Evolutionary conservation across 2,888 invertebrate species (phyloP), one percentile per base, ranked within the genome.

Genomic region (Morpho achilles): DNA sequence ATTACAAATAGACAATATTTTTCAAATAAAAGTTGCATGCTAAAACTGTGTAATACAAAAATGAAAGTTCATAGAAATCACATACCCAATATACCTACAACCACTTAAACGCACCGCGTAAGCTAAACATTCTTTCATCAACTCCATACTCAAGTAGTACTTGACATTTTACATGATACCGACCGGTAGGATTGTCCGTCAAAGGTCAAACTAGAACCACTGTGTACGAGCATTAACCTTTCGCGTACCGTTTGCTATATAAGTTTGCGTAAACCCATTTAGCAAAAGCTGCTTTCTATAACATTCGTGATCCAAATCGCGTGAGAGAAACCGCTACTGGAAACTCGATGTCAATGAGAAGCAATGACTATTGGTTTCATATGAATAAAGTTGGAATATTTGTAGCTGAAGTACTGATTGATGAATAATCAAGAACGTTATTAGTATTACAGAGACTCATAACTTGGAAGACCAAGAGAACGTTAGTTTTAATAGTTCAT

Each of bases 121-220:
- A 3, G 32, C 5, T 32, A 5, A 32, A 32, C 32, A 32, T 32
- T 32, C 32, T 32, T 32, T 32, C 32, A 32, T 32, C 32, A 32
- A 5, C 32, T 32, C 32, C 5, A 32, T 32, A 32, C 32, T 32
- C 32, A 49, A 55, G 49, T 55, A 32, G 32, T 55, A 50, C 52
- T 55, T 56, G 47, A 66, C 63, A 73, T 75, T 74, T 70, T 72
- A 72, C 70, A 71, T 59, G 53, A 58, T 66, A 68, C 69, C 66
- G 64, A 55, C 49, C 55, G 16, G 69, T 68, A 69, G 68, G 66
- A 68, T 67, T 73, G 58, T 71, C 70, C 69, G 74, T 67, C 68
- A 73, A 69, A 76, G 75, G 77, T 77, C 75, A 76, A 76, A 72
- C 65, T 69, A n/a, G 22, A 40, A 40, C 8, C 8, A 45, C 52